Evolutionary conservation across 2,797 vertebrate species (phyloP).

Genomic region (Cuculus canorus): DNA sequence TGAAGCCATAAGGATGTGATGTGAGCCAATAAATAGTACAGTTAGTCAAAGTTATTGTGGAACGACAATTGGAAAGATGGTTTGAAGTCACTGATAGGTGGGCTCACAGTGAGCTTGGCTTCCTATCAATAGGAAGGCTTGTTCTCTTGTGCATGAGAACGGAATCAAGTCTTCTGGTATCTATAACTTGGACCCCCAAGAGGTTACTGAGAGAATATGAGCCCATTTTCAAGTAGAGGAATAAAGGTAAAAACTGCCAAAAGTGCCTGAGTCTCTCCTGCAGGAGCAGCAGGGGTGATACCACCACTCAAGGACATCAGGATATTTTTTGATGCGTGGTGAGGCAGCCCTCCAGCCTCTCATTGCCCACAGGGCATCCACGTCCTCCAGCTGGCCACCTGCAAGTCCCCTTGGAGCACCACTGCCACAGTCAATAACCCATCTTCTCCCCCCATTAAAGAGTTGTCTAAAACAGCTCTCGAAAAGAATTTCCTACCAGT

Average conservation of each 20-base stretch:
- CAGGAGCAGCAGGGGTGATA: neutral
- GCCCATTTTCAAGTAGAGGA: neutral
- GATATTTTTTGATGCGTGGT: fast-evolving
- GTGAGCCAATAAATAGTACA: conserved; percentile 80
- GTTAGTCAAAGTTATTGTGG: conserved; percentile 80
- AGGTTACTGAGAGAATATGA: conserved; percentile 3
- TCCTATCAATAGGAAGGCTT: conserved; percentile 31
- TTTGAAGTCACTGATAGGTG: conserved; percentile 54
- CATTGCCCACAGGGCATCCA: neutral
- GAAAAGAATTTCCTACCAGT: neutral
- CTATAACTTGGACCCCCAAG: conserved; percentile 1
- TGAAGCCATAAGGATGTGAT: conserved; percentile 83
- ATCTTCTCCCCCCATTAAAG: neutral
- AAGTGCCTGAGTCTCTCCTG: neutral
- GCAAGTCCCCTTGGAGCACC: neutral
- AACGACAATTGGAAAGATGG: conserved; percentile 53
- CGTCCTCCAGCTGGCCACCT: neutral
- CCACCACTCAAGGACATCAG: neutral
- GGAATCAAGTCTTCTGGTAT: conserved; percentile 22
- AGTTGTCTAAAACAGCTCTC: neutral
- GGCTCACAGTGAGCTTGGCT: conserved; percentile 41
- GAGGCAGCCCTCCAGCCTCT: neutral
- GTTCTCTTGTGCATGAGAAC: neutral
- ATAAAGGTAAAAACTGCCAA: neutral
- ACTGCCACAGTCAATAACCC: neutral